Percentiles rank a stretch among this genome's conserved stretches.
These are phyloP conservation scores for Anastatus disparis DNA, from an alignment of 1,140 invertebrate genomes.

Conservation along the genomic window DNA sequence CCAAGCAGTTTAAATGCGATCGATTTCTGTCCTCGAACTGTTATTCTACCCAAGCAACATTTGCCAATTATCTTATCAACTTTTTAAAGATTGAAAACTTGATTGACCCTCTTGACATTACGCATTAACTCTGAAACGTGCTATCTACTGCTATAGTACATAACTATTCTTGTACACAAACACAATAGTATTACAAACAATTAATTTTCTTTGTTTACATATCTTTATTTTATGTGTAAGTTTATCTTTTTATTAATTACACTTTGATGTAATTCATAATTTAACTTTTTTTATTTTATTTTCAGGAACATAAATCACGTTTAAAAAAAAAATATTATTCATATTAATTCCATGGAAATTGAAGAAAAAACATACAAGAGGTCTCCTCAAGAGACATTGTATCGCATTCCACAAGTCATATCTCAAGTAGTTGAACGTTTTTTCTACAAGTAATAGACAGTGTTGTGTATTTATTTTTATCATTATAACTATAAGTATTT, in stretches of 20 bases:
- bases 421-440: constrained; percentile 55
- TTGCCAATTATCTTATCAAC: constrained; percentile 37
- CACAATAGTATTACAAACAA: no score
- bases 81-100: constrained; percentile 29
- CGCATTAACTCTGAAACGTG: background rate
- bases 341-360: constrained; percentile 48
- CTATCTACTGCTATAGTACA: background rate
- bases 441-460: constrained; percentile 55
- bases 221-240: background rate
- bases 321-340: constrained; percentile 13
- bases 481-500: background rate
- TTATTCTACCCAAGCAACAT: background rate
- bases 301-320: constrained; percentile 4
- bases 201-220: no score
- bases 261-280: background rate
- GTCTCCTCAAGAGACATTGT: constrained; percentile 33
- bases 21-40: background rate
- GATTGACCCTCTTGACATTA: constrained; percentile 37
- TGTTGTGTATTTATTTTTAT: background rate
- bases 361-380: constrained; percentile 36
- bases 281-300: background rate
- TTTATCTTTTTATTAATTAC: background rate
- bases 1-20: no score
- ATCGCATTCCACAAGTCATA: constrained; percentile 51
- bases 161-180: no score